Evolutionary conservation across 2,113 vertebrate genomes (phyloP), one percentile per base, ranked within the genome.

Genomic region (Oncorhynchus masou): DNA sequence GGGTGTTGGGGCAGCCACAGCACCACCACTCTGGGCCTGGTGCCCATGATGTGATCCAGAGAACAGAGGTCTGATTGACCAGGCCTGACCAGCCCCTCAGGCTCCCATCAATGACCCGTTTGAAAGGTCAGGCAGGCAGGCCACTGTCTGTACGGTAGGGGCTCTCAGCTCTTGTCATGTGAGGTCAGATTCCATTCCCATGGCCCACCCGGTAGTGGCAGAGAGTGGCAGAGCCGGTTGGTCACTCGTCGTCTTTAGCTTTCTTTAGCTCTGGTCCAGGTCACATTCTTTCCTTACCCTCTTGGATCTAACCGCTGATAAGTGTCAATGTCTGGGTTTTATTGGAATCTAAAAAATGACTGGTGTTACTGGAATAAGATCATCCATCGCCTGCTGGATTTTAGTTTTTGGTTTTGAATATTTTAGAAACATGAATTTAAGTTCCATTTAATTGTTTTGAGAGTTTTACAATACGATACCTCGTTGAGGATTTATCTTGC

Each of bases 41-140:
- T 87, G 75, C 87, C 83, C 69, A 20, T 70, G 24, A 5, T 15
- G 39, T 34, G 65, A 71, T n/a, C 9, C 59, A 16, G 59, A 84
- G 76, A 90, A 90, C 84, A 85, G 83, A 77, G 74, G 79, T 54
- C 22, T 75, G 72, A 86, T 83, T 89, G 77, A 90, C 70, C 70
- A 48, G 57, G 49, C 75, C 1, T 51, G 49, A 51, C 2, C 19
- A 13, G n/a, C 16, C 20, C 29, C 49, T 51, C 49, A 16, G 24
- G 51, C 70, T 68, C 69, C 69, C 59, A 83, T 88, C 85, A 88
- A 68, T 86, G 71, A 83, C 68, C 76, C 69, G 71, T 90, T 87
- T 86, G 64, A 90, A 86, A 82, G 48, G 60, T 60, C 66, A 54
- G 5, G 9, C 64, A 34, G 60, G 59, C 66, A 54, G 5, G 9